These are phyloP conservation scores for Sphaeridia pumilis DNA, from an alignment of 2,888 invertebrate species.

Conservation along the genomic window DNA sequence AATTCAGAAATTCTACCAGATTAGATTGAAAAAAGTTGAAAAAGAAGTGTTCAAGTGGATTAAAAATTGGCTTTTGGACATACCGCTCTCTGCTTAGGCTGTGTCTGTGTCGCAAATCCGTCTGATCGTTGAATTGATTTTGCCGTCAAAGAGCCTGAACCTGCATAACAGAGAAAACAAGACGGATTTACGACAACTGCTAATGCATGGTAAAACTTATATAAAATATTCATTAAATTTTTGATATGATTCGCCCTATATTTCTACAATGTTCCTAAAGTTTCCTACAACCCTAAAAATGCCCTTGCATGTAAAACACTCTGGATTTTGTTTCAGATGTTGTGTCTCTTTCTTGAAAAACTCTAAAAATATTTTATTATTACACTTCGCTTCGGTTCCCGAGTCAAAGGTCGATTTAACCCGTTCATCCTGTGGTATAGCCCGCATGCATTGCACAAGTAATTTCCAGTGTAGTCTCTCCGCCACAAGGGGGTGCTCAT, in stretches of 20 bases:
- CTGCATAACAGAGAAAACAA: slow-evolving; percentile 30
- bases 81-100: slow-evolving; percentile 36
- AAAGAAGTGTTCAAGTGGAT: slow-evolving; percentile 10
- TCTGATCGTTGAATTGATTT: slow-evolving; percentile 36
- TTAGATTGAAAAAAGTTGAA: slow-evolving; percentile 9
- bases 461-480: slow-evolving; percentile 96
- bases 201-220: no score
- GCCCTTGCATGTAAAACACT: no score
- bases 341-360: no score
- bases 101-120: slow-evolving; percentile 35
- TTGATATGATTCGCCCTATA: no score
- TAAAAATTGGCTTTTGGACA: slow-evolving; percentile 17
- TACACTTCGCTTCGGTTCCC: slow-evolving; percentile 85
- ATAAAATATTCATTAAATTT: neutral
- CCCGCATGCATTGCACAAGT: slow-evolving; percentile 99
- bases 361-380: no score
- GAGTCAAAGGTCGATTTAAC: slow-evolving; percentile 80
- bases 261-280: no score
- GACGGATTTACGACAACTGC: slow-evolving; percentile 33
- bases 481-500: slow-evolving; percentile 89
- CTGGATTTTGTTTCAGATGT: no score
- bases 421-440: slow-evolving; percentile 90
- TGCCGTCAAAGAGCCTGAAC: slow-evolving; percentile 35
- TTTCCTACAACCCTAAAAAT: no score
- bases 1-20: no score